phyloP scores from a whole-genome alignment of 2,888 invertebrate genomes.

The Lucinisca nassula region DNA sequence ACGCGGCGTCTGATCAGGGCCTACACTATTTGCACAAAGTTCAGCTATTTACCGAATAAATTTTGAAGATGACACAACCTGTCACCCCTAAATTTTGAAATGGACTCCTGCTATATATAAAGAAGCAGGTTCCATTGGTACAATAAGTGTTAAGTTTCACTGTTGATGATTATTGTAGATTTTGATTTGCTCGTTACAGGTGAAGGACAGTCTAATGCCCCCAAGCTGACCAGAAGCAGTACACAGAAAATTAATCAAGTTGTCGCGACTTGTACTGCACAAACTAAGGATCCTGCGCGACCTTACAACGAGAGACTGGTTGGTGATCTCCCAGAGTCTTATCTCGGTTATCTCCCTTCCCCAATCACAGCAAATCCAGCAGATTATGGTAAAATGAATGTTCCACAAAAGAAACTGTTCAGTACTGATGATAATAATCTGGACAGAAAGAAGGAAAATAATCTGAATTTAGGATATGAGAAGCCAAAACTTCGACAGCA shows the following conservation, averaged over 20 bases:
- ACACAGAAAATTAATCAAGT: conserved; percentile 54
- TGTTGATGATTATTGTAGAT: no score
- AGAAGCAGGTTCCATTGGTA: no score
- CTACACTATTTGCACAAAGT: no score
- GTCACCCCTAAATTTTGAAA: no score
- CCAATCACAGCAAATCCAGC: conserved; percentile 45
- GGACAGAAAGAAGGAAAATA: not conserved
- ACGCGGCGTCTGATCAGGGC: no score
- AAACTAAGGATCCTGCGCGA: conserved; percentile 35
- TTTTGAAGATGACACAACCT: no score
- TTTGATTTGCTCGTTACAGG: no score
- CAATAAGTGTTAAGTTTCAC: no score
- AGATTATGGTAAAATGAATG: conserved; percentile 39
- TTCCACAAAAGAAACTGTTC: conserved; percentile 62
- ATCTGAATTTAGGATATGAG: not conserved
- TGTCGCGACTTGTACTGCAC: conserved; percentile 60
- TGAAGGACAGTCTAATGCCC: not conserved
- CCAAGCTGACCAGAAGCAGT: conserved; percentile 58
- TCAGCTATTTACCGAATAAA: no score
- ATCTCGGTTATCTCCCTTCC: conserved; percentile 44
- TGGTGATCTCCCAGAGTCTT: not conserved
- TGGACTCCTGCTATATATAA: no score
- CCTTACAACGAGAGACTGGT: not conserved
- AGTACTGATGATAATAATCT: conserved; percentile 2
- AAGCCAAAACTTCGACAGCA: conserved; percentile 14